Conservation (phyloP, 2,797 vertebrate species). For the Poeciliopsis gracilis region DNA sequence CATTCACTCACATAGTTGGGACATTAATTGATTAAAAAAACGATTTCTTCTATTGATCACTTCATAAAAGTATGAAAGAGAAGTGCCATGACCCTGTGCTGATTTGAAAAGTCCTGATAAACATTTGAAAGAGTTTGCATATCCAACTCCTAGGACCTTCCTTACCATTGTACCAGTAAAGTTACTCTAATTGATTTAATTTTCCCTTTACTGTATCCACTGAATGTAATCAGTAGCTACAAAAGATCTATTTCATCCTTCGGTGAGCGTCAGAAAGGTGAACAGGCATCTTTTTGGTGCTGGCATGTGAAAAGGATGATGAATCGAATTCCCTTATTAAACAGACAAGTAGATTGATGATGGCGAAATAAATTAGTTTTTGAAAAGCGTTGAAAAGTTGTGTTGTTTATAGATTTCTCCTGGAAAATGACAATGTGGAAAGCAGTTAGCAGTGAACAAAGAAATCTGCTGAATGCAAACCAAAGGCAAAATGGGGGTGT, state of each 20-base stretch:
- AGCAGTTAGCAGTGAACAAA: slow-evolving; percentile 6
- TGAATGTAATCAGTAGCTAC: not conserved
- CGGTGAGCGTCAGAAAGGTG: not conserved
- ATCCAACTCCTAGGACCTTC: not conserved
- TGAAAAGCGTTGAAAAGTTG: not conserved
- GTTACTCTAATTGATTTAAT: not conserved
- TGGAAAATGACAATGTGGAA: not conserved
- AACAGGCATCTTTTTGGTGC: not conserved
- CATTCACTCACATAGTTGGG: not conserved
- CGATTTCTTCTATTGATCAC: not conserved
- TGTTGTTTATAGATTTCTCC: not conserved
- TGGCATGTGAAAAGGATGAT: slow-evolving; percentile 10
- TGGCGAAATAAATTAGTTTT: not conserved
- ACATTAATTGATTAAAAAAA: not conserved
- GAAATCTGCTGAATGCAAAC: slow-evolving; percentile 1
- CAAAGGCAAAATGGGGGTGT: not conserved
- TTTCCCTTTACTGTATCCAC: not conserved
- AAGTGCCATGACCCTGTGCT: not conserved
- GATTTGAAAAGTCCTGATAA: not conserved
- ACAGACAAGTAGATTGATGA: slow-evolving; percentile 10
- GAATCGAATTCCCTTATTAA: slow-evolving; percentile 21
- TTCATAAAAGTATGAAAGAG: not conserved
- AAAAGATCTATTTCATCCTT: not conserved
- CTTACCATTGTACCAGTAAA: not conserved
- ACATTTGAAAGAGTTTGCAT: not conserved